phyloP scores from a whole-genome alignment of 2,888 invertebrate species.

The Hypena proboscidalis region DNA sequence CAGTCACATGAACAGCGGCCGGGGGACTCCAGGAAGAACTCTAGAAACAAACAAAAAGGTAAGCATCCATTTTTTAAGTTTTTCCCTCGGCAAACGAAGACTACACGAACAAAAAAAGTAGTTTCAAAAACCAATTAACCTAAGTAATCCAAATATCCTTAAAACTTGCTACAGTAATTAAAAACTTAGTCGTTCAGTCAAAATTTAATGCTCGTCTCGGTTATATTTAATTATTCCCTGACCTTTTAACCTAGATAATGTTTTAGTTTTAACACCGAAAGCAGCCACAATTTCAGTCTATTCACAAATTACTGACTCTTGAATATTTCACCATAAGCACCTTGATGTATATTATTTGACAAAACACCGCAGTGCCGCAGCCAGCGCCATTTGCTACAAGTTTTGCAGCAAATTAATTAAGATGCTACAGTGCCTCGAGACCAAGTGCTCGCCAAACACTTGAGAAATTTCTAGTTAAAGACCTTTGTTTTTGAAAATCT shows the following conservation, averaged over 20 bases:
- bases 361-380: slow-evolving; percentile 14
- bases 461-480: slow-evolving; percentile 31
- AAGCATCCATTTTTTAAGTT: slow-evolving; percentile 18
- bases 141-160: no score
- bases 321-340: slow-evolving; percentile 3
- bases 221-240: no score
- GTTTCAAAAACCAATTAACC: no score
- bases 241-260: no score
- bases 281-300: not conserved
- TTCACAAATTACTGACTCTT: slow-evolving; percentile 3
- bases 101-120: no score
- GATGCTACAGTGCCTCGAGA: slow-evolving; percentile 9
- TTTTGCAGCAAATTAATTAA: slow-evolving; percentile 31
- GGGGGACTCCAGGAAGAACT: slow-evolving; percentile 74
- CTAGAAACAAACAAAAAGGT: slow-evolving; percentile 74
- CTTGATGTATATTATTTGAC: not conserved
- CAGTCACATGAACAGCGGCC: slow-evolving; percentile 88
- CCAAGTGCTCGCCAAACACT: slow-evolving; percentile 30
- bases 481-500: slow-evolving; percentile 16
- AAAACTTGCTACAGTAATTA: no score
- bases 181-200: no score
- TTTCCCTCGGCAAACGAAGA: no score
- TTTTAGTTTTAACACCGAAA: not conserved
- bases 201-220: no score
- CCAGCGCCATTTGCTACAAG: slow-evolving; percentile 12